Conservation (phyloP, 2,797 vertebrate species). For the Fistularia commersonii region DNA sequence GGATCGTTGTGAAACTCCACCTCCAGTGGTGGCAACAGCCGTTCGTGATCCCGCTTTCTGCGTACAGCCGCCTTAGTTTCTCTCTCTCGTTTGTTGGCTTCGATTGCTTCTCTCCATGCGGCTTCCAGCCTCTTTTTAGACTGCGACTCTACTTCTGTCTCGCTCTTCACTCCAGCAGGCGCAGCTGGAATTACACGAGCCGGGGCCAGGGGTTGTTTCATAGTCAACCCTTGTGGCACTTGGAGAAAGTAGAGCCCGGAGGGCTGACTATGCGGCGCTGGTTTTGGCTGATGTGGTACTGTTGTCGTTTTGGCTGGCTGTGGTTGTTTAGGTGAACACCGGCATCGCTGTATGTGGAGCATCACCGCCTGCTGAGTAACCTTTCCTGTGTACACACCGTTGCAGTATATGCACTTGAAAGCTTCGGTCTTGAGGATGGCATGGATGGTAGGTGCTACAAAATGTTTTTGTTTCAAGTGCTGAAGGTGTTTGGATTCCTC, state of each 20-base stretch:
- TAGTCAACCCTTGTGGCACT: conserved; percentile 53
- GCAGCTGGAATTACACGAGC: conserved; percentile 13
- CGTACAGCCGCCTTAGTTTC: conserved; percentile 77
- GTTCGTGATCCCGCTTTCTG: conserved; percentile 74
- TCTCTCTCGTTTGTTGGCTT: conserved; percentile 74
- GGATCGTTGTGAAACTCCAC: conserved; percentile 50
- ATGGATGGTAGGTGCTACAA: conserved; percentile 92
- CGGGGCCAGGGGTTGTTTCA: conserved; percentile 42
- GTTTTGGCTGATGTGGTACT: background rate
- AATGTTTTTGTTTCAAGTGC: conserved; percentile 91
- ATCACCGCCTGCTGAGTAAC: conserved; percentile 91
- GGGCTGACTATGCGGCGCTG: conserved; percentile 18
- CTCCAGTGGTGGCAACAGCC: conserved; percentile 7
- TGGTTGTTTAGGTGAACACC: conserved; percentile 79
- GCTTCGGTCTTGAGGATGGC: conserved; percentile 91
- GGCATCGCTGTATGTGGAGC: conserved; percentile 89
- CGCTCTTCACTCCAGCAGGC: conserved; percentile 4
- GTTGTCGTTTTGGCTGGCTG: conserved; percentile 44
- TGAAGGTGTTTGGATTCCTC: conserved; percentile 79
- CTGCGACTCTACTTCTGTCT: conserved; percentile 49
- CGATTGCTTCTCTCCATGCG: conserved; percentile 68
- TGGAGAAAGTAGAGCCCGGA: conserved; percentile 64
- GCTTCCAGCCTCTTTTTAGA: conserved; percentile 74
- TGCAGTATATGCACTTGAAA: conserved; percentile 97
- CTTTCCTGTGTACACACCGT: conserved; percentile 93